Evolutionary conservation across 2,113 vertebrate genomes (phyloP).

Genomic region (Melanerpes aurifrons): DNA sequence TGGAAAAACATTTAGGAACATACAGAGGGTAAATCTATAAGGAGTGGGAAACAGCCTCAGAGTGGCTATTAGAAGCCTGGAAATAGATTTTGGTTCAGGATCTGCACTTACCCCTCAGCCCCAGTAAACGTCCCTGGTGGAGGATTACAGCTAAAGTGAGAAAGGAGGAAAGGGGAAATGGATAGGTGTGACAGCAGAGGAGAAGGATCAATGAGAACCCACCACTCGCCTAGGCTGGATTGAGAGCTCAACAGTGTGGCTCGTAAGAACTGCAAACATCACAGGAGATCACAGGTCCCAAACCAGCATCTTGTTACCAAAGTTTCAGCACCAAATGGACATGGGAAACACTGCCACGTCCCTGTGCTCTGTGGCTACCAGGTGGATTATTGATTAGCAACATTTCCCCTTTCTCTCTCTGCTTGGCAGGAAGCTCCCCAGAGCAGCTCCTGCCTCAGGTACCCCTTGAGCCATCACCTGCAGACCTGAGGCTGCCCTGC

Average conservation of each 20-base stretch:
- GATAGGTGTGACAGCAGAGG: conserved; percentile 82
- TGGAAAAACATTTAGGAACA: conserved; percentile 79
- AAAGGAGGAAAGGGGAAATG: conserved; percentile 85
- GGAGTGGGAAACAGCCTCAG: conserved; percentile 71
- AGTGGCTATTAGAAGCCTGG: conserved; percentile 78
- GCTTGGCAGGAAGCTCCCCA: conserved; percentile 10
- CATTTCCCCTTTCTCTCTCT: conserved; percentile 61
- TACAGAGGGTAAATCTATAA: conserved; percentile 72
- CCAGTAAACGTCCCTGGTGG: conserved; percentile 91
- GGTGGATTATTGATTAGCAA: background rate
- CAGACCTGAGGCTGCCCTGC: background rate
- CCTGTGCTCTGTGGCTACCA: background rate
- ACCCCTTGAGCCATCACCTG: background rate
- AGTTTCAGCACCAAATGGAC: conserved; percentile 21
- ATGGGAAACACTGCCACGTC: background rate
- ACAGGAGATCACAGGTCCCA: conserved; percentile 25
- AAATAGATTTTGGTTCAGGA: conserved; percentile 72
- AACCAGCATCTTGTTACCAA: background rate
- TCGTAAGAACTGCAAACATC: conserved; percentile 9
- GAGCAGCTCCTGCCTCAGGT: background rate
- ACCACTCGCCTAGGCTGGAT: conserved; percentile 60
- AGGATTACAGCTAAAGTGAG: conserved; percentile 87
- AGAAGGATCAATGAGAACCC: conserved; percentile 78
- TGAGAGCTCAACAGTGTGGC: conserved; percentile 56
- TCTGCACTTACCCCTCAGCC: conserved; percentile 89